Evolutionary conservation across 1,140 invertebrate genomes (phyloP).

Genomic region (Gonatopus flavifemur): DNA sequence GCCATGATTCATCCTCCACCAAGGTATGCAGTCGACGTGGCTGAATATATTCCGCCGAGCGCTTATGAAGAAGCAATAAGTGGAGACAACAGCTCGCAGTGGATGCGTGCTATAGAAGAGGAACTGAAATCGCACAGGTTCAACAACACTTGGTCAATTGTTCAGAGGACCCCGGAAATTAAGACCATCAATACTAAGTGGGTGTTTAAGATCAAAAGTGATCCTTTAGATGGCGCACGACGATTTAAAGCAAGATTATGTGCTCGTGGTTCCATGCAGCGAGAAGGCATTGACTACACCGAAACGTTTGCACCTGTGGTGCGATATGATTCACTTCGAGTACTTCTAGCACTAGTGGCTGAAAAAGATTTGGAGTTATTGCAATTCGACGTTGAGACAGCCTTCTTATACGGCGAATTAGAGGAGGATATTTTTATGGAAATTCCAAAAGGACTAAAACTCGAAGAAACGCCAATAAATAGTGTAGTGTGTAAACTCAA

Average conservation of each 20-base stretch:
- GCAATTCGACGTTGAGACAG: not conserved
- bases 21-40: slow-evolving; percentile 1
- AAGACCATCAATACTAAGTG: too few species aligned
- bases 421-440: not conserved
- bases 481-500: not conserved
- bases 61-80: too few species aligned
- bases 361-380: not conserved
- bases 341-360: not conserved
- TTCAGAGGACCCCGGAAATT: too few species aligned
- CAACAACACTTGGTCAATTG: too few species aligned
- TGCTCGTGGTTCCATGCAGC: not conserved
- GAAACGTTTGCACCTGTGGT: too few species aligned
- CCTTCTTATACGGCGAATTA: too few species aligned
- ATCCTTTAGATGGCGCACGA: too few species aligned
- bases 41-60: too few species aligned
- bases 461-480: not conserved
- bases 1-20: not conserved
- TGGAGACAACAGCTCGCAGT: too few species aligned
- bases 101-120: too few species aligned
- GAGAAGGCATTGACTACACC: not conserved
- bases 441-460: not conserved
- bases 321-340: not conserved
- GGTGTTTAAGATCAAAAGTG: too few species aligned
- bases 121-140: too few species aligned
- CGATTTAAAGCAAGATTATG: slow-evolving; percentile 11